phyloP scores from a whole-genome alignment of 1,140 invertebrate species.

The Apis mellifera region Amel_HAv3.1 CM009937.2:4494001-4494500 shows the following conservation, averaged over 20 bases:
- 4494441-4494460: conserved; percentile 32
- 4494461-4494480: conserved; percentile 21
- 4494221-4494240: conserved; percentile 20
- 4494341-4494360: conserved; percentile 8
- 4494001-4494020: too few species aligned
- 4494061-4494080: background rate
- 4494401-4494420: conserved; percentile 36
- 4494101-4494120: background rate
- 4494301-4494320: conserved; percentile 11
- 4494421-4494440: conserved; percentile 9
- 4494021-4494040: too few species aligned
- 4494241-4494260: conserved; percentile 27
- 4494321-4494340: conserved; percentile 27
- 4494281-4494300: conserved; percentile 8
- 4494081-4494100: background rate
- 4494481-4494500: conserved; percentile 33
- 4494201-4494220: conserved; percentile 10
- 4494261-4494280: conserved; percentile 32
- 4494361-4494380: background rate
- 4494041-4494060: background rate
- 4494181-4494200: conserved; percentile 30
- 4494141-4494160: background rate
- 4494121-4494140: background rate
- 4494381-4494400: too few species aligned
- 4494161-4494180: background rate